phyloP scores from a whole-genome alignment of 2,888 invertebrate genomes.

The Drosophila pseudotalamancana region DNA sequence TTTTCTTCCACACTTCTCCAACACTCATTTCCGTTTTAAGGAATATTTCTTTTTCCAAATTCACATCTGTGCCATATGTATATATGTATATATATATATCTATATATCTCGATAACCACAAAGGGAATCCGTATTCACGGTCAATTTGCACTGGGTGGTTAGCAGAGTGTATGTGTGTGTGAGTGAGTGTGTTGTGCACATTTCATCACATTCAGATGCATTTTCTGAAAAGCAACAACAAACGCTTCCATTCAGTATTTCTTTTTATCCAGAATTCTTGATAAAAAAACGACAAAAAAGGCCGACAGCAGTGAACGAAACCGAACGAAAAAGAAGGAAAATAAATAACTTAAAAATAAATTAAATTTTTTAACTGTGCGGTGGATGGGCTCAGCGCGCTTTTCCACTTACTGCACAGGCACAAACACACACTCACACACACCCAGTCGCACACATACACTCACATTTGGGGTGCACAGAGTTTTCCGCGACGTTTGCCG shows the following conservation, averaged over 20 bases:
- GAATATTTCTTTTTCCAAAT: conserved; percentile 21
- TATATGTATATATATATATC: conserved; percentile 9
- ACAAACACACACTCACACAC: conserved; percentile 1
- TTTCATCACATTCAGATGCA: conserved; percentile 29
- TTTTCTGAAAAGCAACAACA: conserved; percentile 45
- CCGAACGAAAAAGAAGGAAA: conserved; percentile 34
- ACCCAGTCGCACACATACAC: conserved; percentile 8
- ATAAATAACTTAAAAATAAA: conserved; percentile 74
- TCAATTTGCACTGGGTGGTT: conserved; percentile 60
- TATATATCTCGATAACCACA: conserved; percentile 22
- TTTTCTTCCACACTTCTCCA: conserved; percentile 1
- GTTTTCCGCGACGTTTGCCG: conserved; percentile 60
- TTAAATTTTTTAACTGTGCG: conserved; percentile 61
- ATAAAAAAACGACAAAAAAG: conserved; percentile 50
- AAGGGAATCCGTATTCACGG: conserved; percentile 56
- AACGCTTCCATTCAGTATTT: conserved; percentile 64
- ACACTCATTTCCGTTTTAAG: conserved; percentile 15
- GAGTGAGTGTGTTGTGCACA: conserved; percentile 29
- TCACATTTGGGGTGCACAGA: conserved; percentile 60
- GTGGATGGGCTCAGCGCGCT: conserved; percentile 50
- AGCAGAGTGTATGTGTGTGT: conserved; percentile 7
- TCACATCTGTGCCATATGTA: conserved; percentile 31
- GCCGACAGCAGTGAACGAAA: conserved; percentile 45
- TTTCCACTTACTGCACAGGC: conserved; percentile 57
- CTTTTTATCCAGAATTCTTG: conserved; percentile 66